Evolutionary conservation across 2,113 vertebrate genomes (phyloP), one percentile per base, ranked within the genome.

Genomic region (Daubentonia madagascariensis): DNA sequence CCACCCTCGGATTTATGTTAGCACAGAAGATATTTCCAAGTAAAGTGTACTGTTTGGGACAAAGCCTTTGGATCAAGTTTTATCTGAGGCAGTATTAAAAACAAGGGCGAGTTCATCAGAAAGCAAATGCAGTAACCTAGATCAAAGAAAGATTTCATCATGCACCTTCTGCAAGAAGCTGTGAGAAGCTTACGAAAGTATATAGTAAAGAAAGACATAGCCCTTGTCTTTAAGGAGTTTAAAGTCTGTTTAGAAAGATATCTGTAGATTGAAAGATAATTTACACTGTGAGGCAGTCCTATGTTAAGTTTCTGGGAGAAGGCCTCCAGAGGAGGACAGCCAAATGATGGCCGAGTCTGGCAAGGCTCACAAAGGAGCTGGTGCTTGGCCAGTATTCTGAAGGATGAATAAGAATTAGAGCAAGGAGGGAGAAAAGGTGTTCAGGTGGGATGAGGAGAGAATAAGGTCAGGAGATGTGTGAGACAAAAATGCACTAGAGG

Each of bases 21-120:
- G 50, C 73, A 75, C 18, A 73, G 50, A 67, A 54, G 67, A 20
- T 70, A 40, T 1, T 52, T 35, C 17, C 50, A 90, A 40, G 10
- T 48, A 23, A 73, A 73, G 30, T 23, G 14, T 75, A 93, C 48
- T 22, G 40, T 80, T 54, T 40, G 59, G 85, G 72, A 67, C 45
- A n/a, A 84, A 89, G 54, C 63, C 59, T 95, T 97, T 92, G 50
- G 75, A 20, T 91, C 75, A 28, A 8, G 22, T 92, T 72, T 79
- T 37, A 87, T 59, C 28, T 85, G 63, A 70, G 35, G 40, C 48
- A 59, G 80, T 75, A 92, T 50, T 97, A 78, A 75, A 70, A 86
- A 48, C 28, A 94, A 70, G 61, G 40, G n/a, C 32, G 54, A 59
- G 83, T 88, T 95, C 87, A 86, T 43, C 61, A 70, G 83, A 72